Percentiles rank a stretch among this genome's conserved stretches.
Conservation (phyloP, 2,888 invertebrate genomes). For the Odontocerum albicorne region DNA sequence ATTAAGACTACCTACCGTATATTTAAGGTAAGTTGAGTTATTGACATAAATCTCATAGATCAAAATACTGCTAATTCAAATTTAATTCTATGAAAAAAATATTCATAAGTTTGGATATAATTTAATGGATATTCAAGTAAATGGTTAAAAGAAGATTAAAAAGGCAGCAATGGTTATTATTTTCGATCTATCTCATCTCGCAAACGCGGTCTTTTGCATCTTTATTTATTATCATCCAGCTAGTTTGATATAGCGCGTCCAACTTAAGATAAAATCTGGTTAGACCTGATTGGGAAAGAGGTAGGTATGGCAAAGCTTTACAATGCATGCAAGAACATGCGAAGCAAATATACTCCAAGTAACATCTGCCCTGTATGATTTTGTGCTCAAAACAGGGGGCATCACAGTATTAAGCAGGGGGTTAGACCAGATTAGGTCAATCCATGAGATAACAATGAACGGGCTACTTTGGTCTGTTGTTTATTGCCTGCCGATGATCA, state of each 20-base stretch:
- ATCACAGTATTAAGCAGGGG: conserved; percentile 3
- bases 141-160: too few relatives aligned
- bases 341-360: neutral
- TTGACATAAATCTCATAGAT: too few relatives aligned
- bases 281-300: conserved; percentile 19
- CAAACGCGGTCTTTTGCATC: too few relatives aligned
- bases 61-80: too few relatives aligned
- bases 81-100: too few relatives aligned
- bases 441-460: conserved; percentile 25
- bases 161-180: too few relatives aligned
- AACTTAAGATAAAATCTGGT: conserved; percentile 20
- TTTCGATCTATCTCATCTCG: too few relatives aligned
- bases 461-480: conserved; percentile 18
- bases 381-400: conserved; percentile 12
- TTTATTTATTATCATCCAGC: conserved; percentile 17
- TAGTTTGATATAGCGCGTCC: conserved; percentile 12
- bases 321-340: conserved; percentile 13
- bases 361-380: conserved; percentile 13
- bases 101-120: too few relatives aligned
- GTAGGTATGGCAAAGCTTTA: conserved; percentile 5
- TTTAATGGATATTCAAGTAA: too few relatives aligned
- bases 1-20: too few relatives aligned
- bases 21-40: too few relatives aligned
- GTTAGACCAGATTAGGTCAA: conserved; percentile 25
- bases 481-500: conserved; percentile 24